phyloP scores from a whole-genome alignment of 2,113 vertebrate genomes.

The Colaptes auratus region DNA sequence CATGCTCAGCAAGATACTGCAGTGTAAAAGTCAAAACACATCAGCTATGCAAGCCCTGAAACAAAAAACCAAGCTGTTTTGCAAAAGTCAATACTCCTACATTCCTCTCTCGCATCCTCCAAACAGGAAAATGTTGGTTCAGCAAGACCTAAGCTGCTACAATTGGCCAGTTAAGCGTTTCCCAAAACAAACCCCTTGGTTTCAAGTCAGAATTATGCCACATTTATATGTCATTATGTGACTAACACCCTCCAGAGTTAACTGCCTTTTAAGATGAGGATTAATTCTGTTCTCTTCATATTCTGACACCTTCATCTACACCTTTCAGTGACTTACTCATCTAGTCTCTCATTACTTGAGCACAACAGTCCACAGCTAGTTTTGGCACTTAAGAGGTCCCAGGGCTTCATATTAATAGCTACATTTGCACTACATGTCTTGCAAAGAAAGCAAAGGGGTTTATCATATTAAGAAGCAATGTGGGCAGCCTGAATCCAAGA shows the following conservation, averaged over 20 bases:
- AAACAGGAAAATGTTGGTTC: conserved; percentile 45
- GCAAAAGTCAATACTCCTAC: conserved; percentile 48
- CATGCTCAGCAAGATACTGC: neutral
- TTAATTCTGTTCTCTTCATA: neutral
- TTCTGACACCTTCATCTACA: neutral
- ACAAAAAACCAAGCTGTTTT: conserved; percentile 38
- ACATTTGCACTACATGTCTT: neutral
- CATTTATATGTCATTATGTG: neutral
- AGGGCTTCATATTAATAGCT: neutral
- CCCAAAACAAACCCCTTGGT: neutral
- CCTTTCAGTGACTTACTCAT: neutral
- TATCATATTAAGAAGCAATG: neutral
- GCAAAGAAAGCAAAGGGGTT: conserved; percentile 9
- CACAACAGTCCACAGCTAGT: neutral
- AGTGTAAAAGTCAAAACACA: neutral
- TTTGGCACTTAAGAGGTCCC: neutral
- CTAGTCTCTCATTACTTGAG: neutral
- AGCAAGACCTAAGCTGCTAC: conserved; percentile 12
- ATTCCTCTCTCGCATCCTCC: conserved; percentile 31
- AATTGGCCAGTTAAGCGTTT: neutral
- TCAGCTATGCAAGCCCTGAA: neutral
- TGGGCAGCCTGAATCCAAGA: neutral
- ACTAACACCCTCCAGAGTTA: neutral
- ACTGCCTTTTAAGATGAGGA: neutral
- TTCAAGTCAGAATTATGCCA: neutral